A percentile compares a stretch with the other conserved stretches of the same genome.
phyloP scores from a whole-genome alignment of 2,888 invertebrate species.

The Tuta absoluta region DNA sequence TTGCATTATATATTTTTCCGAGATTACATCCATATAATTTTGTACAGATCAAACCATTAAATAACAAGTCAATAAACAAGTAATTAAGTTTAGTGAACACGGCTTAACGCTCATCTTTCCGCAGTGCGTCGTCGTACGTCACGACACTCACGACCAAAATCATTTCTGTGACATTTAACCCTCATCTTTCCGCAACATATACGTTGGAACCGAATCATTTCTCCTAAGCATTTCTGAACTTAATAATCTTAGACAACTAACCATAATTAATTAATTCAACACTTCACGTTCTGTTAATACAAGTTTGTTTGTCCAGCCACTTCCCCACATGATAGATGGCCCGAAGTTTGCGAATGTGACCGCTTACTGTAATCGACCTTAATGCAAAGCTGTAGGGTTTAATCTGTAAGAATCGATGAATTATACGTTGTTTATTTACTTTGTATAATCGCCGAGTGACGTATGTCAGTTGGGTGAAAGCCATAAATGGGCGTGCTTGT shows the following conservation, averaged over 20 bases:
- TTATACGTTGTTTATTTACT: slow-evolving; percentile 15
- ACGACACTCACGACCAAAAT: too few relatives aligned
- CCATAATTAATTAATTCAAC: slow-evolving; percentile 53
- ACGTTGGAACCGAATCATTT: slow-evolving; percentile 31
- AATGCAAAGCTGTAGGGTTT: not conserved
- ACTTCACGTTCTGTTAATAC: slow-evolving; percentile 56
- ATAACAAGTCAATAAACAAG: too few relatives aligned
- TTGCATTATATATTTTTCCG: too few relatives aligned
- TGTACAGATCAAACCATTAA: too few relatives aligned
- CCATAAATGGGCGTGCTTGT: slow-evolving; percentile 3
- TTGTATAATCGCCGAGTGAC: slow-evolving; percentile 26
- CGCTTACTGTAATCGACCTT: slow-evolving; percentile 23
- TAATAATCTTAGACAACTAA: slow-evolving; percentile 54
- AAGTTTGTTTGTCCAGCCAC: slow-evolving; percentile 42
- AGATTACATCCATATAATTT: too few relatives aligned
- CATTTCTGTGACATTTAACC: too few relatives aligned
- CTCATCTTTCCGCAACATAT: not conserved
- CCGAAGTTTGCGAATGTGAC: not conserved
- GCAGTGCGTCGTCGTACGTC: not conserved
- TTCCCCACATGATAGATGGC: slow-evolving; percentile 62
- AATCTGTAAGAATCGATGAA: slow-evolving; percentile 13
- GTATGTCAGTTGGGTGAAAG: slow-evolving; percentile 7
- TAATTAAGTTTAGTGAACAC: too few relatives aligned
- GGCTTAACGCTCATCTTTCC: too few relatives aligned
- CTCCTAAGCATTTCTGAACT: slow-evolving; percentile 42